Base-by-base conservation (phyloP, 2,113 vertebrate species). In the Crotophaga sulcirostris region DNA sequence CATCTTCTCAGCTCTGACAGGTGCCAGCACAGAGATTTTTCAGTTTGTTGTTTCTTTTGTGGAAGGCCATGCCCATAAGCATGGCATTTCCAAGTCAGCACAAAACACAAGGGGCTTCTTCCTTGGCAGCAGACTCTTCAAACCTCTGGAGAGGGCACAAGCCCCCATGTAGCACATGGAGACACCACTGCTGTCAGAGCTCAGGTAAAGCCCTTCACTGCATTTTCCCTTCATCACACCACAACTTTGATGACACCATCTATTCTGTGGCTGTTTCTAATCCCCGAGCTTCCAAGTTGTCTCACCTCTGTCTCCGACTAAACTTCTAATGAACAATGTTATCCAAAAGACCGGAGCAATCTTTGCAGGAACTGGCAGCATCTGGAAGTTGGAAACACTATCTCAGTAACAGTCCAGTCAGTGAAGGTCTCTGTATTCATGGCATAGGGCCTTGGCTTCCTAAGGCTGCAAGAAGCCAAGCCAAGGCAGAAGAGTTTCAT, bases 171-270 rank as follows among this genome's bases (percentile, higher is more conserved):
- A 69, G 55, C 49, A 38, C 14, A 16, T 0, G 0, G 23, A n/a
- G 33, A 17, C 63, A 29, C 20, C 0, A 1, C 40, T n/a, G 63
- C 36, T 44, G n/a, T 12, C 20, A 34, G 68, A 69, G 68, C 55
- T 74, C 79, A 49, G 34, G 47, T 18, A 33, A 16, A 59, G 52
- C 64, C 66, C n/a, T 73, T 38, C 26, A 33, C 16, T 24, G 23
- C 0, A 0, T 49, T 79, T 28, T 28, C 8, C 40, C 40, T 44
- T 59, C 3, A 1, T 73, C 34, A 23, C 0, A 2, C 33, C 2
- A 0, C 3, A 4, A 47, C 64, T 80, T 89, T 28, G 56, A 52
- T 51, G n/a, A 21, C 29, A 28, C 18, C 42, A 45, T 29, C 72
- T 81, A 49, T 38, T 63, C 62, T 34, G 54, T 44, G 59, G 54